Base-by-base conservation (phyloP, 92 coral and sea anemone genomes). In the Palythoa grandis region DNA sequence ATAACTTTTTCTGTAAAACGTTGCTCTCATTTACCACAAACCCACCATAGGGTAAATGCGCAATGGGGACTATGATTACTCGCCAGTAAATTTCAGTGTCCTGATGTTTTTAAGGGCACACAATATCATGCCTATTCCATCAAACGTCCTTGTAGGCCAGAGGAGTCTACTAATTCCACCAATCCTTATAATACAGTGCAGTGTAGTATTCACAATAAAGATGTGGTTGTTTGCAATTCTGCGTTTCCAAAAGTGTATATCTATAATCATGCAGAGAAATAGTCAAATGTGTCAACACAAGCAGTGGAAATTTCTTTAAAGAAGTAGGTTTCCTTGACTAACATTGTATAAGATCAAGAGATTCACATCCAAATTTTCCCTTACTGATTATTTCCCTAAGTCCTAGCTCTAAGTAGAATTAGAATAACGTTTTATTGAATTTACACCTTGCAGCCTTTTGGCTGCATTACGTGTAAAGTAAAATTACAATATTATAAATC, bases 81-180 rank as follows among this genome's bases (percentile, higher is more conserved):
- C 68, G 17, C 68, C 20, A 61, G 20, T 61, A 61, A 61, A n/a
- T 23, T 61, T 24, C 68, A 61, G 68, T 61, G 68, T 24, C 23
- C 68, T 61, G 68, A 61, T 19, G 17, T 9, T 23, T 61, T 61
- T 61, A 61, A 19, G 68, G 68, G 68, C 4, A 61, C 68, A 61
- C n/a, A 61, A 61, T 19, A 61, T 61, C 68, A 61, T 17, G 68
- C 0, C 17, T 3, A 17, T 61, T 23, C 17, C 68, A 2, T 61
- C 68, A 61, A 61, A 84, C 68, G 29, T 52, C 79, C 29, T 29
- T 67, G 23, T 19, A 37, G 86, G 47, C 56, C 14, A 70, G 11
- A 77, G 67, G 40, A 19, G 50, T 78, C 14, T 53, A 43, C n/a
- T 54, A 43, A 24, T 35, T 38, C 17, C 35, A 58, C 65, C 65